Percentiles rank a stretch among this genome's conserved stretches.
These are phyloP conservation scores for Equus przewalskii DNA, from an alignment of 2,113 vertebrate species.

Conservation along the genomic window DNA sequence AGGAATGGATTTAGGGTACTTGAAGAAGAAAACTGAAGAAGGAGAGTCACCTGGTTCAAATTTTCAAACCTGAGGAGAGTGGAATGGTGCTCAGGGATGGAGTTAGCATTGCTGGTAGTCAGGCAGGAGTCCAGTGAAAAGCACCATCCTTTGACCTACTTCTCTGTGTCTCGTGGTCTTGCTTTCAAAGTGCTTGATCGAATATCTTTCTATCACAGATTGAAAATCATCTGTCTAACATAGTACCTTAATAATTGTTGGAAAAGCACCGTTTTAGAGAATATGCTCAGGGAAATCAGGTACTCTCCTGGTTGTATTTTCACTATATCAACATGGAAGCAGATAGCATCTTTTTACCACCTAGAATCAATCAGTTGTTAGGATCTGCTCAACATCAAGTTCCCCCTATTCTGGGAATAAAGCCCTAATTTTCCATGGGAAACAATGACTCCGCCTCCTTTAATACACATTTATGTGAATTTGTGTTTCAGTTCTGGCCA, in stretches of 20 bases:
- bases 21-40: not conserved
- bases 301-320: not conserved
- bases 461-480: not conserved
- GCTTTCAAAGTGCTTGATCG: not conserved
- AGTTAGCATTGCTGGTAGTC: not conserved
- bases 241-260: not conserved
- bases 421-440: not conserved
- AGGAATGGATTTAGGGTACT: not conserved
- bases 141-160: not conserved
- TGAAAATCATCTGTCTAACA: not conserved
- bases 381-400: not conserved
- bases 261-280: not conserved
- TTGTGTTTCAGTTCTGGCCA: not conserved
- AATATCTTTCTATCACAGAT: not conserved
- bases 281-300: not conserved
- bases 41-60: not conserved
- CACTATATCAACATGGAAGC: not conserved
- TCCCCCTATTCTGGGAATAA: not conserved
- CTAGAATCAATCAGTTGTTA: not conserved
- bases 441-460: not conserved
- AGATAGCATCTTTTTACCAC: accelerated
- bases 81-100: accelerated
- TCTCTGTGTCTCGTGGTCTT: not conserved
- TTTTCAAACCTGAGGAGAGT: not conserved
- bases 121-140: not conserved